A percentile compares a stretch with the other conserved stretches of the same genome.
These are phyloP conservation scores for Ruditapes philippinarum DNA, from an alignment of 1,140 invertebrate species.

Conservation along the genomic window DNA sequence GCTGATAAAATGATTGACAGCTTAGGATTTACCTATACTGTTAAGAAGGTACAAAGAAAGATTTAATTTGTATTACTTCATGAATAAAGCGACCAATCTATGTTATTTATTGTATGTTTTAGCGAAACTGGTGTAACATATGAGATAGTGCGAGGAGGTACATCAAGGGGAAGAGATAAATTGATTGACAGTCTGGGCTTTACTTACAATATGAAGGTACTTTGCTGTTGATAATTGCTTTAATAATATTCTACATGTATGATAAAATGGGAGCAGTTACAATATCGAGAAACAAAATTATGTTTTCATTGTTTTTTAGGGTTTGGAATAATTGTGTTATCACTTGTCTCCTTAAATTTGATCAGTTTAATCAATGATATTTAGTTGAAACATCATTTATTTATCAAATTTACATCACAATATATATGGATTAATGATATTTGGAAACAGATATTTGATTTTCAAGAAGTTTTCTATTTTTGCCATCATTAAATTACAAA, in stretches of 20 bases:
- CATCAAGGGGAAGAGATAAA: constrained; percentile 49
- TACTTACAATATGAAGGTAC: constrained; percentile 64
- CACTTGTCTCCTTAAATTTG: too few species aligned
- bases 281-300: too few species aligned
- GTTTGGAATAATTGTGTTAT: neutral
- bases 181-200: constrained; percentile 64
- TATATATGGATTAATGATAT: too few species aligned
- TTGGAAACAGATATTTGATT: too few species aligned
- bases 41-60: neutral
- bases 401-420: too few species aligned
- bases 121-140: constrained; percentile 58
- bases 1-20: constrained; percentile 37
- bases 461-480: too few species aligned
- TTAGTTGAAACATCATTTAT: too few species aligned
- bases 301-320: too few species aligned
- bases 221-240: neutral
- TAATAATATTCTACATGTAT: too few species aligned
- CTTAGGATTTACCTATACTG: constrained; percentile 45
- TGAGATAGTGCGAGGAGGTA: constrained; percentile 54
- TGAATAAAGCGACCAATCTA: neutral
- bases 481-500: too few species aligned
- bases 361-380: too few species aligned
- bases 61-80: neutral
- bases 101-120: neutral
- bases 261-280: too few species aligned